These are phyloP conservation scores for Apteryx owenii DNA, from an alignment of 2,113 vertebrate species.

Conservation along the genomic window DNA sequence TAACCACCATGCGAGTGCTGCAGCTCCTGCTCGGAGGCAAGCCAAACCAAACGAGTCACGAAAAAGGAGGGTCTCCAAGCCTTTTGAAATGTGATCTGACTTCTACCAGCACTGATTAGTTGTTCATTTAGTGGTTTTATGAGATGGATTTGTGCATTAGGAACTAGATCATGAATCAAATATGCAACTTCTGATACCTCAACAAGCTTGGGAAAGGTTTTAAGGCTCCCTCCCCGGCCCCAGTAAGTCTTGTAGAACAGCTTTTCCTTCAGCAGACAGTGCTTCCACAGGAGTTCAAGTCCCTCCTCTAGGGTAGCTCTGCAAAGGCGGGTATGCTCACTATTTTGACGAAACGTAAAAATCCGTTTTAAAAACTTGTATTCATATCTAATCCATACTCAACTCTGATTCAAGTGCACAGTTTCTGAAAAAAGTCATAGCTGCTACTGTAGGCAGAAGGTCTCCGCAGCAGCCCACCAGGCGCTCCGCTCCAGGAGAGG, in stretches of 20 bases:
- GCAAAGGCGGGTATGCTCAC: accelerated
- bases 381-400: not conserved
- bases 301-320: not conserved
- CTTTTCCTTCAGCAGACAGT: not conserved
- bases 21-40: not conserved
- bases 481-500: not conserved
- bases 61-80: not conserved
- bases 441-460: not conserved
- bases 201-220: not conserved
- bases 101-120: not conserved
- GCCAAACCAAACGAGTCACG: not conserved
- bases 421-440: not conserved
- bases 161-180: not conserved
- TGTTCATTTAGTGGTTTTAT: not conserved
- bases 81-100: not conserved
- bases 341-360: not conserved
- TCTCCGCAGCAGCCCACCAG: not conserved
- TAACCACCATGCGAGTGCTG: accelerated
- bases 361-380: not conserved
- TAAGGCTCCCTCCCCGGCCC: not conserved
- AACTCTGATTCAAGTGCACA: accelerated
- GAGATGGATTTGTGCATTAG: not conserved
- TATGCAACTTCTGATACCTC: not conserved
- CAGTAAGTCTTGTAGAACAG: too few relatives aligned
- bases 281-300: not conserved